Evolutionary conservation across 1,140 invertebrate species (phyloP).

Genomic region (Anadara kagoshimensis): DNA sequence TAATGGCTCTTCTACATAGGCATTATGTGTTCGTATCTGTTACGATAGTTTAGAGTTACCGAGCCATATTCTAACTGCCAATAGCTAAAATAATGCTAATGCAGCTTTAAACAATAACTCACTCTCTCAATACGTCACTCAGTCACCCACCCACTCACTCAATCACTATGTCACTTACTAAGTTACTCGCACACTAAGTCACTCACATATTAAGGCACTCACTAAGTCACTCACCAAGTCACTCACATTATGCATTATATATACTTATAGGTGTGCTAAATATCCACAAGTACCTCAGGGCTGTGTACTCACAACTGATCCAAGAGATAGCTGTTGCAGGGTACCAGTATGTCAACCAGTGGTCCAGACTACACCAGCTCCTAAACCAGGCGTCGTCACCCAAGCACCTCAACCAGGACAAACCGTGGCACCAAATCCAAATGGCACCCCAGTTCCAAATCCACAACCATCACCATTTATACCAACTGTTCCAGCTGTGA

Average conservation of each 20-base stretch:
- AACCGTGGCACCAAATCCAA: constrained; percentile 21
- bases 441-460: constrained; percentile 20
- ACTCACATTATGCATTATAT: neutral
- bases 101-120: too few relatives aligned
- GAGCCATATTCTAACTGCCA: too few relatives aligned
- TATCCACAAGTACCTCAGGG: constrained; percentile 43
- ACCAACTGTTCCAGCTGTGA: constrained; percentile 23
- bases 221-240: too few relatives aligned
- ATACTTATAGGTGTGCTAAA: constrained; percentile 49
- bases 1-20: too few relatives aligned
- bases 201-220: too few relatives aligned
- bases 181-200: too few relatives aligned
- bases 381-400: constrained; percentile 8
- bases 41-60: too few relatives aligned
- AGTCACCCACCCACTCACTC: too few relatives aligned
- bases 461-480: neutral
- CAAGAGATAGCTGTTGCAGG: constrained; percentile 53
- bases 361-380: constrained; percentile 13
- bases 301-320: constrained; percentile 54
- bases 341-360: constrained; percentile 48
- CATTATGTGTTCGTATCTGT: too few relatives aligned
- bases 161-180: too few relatives aligned
- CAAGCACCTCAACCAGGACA: constrained; percentile 1
- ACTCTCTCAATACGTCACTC: too few relatives aligned
- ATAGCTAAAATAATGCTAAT: too few relatives aligned